Base-by-base conservation (phyloP, 2,113 vertebrate species). In the Sebastes fasciatus region DNA sequence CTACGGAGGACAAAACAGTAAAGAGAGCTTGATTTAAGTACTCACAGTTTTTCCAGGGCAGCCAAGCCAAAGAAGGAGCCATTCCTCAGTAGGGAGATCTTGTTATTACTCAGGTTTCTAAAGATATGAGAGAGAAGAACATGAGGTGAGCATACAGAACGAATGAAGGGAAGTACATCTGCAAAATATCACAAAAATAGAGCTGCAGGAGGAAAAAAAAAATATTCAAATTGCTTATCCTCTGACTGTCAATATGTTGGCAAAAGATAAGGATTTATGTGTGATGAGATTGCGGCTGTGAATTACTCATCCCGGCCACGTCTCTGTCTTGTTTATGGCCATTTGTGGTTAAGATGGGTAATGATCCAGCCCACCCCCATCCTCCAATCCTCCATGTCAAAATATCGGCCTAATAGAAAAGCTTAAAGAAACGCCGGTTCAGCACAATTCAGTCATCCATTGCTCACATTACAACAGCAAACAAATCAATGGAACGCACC, bases 91-190 rank as follows among this genome's bases (percentile, higher is more conserved):
- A 94, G 82, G 4, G 95, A 94, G 91, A 97, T 97, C 95, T 97
- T 97, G 95, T 97, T 97, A 89, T 97, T 96, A 74, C 95, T 96
- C 91, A 97, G 95, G 92, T 96, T 96, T 92, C 97, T 97, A 93
- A 85, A 74, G 52, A 93, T 26, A 91, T 10, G 69, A 81, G 72
- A 73, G 34, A 23, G 23, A 69, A 48, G 74, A 89, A 34, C 34
- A 34, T 21, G 42, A 88, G 74, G 67, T 87, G 69, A 93, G 63
- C 10, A 68, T 74, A 57, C 54, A 62, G 62, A 82, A 64, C 8
- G 2, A 58, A 63, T 13, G 7, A 51, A 43, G 14, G 62, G n/a
- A 52, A 54, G 61, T 11, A 61, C 26, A 79, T 86, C 70, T 65
- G 57, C 69, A 80, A 34, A 83, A 84, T 64, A 81, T 76, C 72